Conservation (phyloP, 2,113 vertebrate genomes). For the Struthidea cinerea region DNA sequence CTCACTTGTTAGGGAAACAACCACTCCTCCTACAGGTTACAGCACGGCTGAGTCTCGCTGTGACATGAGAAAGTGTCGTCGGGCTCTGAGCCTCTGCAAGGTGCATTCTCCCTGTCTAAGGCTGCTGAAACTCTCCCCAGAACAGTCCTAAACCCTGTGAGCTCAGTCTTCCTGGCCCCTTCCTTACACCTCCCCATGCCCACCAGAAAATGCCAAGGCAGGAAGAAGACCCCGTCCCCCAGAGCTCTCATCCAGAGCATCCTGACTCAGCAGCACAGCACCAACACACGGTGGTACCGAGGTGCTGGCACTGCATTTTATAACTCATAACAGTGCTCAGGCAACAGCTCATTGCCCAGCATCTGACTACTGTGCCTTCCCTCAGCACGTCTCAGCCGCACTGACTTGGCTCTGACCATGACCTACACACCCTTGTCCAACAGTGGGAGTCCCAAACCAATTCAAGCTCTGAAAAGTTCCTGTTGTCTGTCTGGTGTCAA, state of each 20-base stretch:
- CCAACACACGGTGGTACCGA: neutral
- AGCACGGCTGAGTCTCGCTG: neutral
- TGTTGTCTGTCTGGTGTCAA: neutral
- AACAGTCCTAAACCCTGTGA: neutral
- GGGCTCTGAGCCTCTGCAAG: neutral
- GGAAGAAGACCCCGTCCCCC: neutral
- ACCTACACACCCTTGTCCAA: neutral
- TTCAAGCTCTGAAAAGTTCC: neutral
- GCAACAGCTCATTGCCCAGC: neutral
- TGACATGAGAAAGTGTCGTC: neutral
- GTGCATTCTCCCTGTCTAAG: neutral
- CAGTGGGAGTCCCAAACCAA: neutral
- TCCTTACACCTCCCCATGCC: neutral
- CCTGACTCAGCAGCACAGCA: neutral
- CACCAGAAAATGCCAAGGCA: neutral
- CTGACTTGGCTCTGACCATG: neutral
- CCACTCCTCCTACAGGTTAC: neutral
- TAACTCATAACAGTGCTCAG: neutral
- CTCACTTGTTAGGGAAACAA: neutral
- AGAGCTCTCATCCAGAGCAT: neutral
- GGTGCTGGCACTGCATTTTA: neutral
- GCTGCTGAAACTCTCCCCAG: neutral
- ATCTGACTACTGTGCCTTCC: neutral
- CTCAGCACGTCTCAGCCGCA: fast-evolving
- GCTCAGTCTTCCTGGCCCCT: neutral